Percentiles rank a stretch among this genome's conserved stretches.
Conservation (phyloP, 2,888 invertebrate genomes). For the Trachelus iudaicus region DNA sequence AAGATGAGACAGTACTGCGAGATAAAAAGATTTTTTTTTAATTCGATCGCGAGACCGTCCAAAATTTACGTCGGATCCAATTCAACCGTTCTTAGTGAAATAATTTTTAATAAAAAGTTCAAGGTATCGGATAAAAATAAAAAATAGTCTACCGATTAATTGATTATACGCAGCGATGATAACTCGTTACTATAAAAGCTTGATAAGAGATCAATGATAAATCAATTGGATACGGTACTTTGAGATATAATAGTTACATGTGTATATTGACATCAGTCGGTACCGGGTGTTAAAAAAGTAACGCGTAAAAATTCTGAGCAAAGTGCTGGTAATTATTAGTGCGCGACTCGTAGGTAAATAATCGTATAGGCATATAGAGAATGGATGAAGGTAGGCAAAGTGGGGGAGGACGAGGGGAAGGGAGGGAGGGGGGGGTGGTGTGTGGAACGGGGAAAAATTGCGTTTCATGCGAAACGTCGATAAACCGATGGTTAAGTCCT, state of each 20-base stretch:
- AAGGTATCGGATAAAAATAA: neutral
- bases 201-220: no score
- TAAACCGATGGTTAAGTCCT: neutral
- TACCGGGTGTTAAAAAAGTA: neutral
- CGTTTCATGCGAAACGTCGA: neutral
- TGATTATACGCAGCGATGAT: neutral
- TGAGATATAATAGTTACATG: neutral
- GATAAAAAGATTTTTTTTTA: neutral
- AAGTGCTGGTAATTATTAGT: neutral
- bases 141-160: neutral
- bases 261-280: neutral
- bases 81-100: no score
- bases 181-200: no score
- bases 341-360: neutral
- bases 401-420: neutral
- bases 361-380: neutral
- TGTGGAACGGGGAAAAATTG: neutral
- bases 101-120: neutral
- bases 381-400: neutral
- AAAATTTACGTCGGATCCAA: constrained; percentile 29
- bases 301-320: neutral
- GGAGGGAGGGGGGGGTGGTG: no score
- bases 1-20: neutral
- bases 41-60: constrained; percentile 24
- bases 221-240: no score